Evolutionary conservation across 1,140 invertebrate genomes (phyloP).

Genomic region (Aphis gossypii): DNA sequence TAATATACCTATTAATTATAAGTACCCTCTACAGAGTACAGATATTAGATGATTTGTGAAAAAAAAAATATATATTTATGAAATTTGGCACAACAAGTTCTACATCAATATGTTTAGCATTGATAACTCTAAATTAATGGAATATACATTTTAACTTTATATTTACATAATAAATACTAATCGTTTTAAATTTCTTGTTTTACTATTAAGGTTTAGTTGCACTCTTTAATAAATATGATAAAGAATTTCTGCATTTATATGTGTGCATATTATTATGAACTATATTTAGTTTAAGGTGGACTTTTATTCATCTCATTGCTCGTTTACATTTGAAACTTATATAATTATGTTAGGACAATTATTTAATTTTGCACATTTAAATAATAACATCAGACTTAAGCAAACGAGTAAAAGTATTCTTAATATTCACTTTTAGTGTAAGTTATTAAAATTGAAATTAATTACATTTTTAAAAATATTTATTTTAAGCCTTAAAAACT

Average conservation of each 20-base stretch:
- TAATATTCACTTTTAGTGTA: neutral
- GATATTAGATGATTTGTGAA: neutral
- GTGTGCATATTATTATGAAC: neutral
- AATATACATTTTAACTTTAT: neutral
- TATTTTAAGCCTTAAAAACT: neutral
- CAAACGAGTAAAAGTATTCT: neutral
- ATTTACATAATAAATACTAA: neutral
- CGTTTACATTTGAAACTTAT: neutral
- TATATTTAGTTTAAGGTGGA: neutral
- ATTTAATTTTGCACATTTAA: neutral
- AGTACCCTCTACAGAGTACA: neutral
- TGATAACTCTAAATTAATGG: neutral
- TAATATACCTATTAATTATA: neutral
- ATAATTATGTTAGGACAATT: neutral
- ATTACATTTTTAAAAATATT: neutral
- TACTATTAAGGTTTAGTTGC: neutral
- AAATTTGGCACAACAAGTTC: neutral
- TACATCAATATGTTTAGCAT: neutral
- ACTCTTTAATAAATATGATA: neutral
- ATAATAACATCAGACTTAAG: neutral
- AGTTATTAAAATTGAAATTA: conserved; percentile 28
- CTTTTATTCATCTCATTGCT: neutral
- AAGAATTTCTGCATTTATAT: neutral
- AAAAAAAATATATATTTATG: neutral
- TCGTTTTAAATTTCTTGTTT: neutral